These are phyloP conservation scores for Ephialtes manifestator DNA, from an alignment of 2,888 invertebrate genomes.

Conservation along the genomic window DNA sequence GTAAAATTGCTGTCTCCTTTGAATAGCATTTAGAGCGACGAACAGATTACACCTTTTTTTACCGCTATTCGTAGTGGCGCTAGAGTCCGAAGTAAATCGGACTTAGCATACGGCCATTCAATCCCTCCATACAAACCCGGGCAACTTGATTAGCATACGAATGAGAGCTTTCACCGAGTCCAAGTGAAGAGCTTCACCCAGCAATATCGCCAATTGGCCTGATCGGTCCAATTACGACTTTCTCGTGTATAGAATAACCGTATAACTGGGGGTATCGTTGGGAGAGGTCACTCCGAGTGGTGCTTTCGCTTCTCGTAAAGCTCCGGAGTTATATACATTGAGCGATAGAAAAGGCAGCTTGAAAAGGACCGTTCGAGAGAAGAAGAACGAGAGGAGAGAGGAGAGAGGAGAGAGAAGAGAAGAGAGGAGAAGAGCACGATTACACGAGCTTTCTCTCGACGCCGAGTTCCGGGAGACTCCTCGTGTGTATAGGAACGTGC, in stretches of 20 bases:
- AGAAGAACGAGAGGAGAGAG: conserved; percentile 17
- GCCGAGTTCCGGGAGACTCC: conserved; percentile 24
- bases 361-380: conserved; percentile 22
- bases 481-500: no score
- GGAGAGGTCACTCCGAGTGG: conserved; percentile 33
- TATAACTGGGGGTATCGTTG: conserved; percentile 39
- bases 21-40: background rate
- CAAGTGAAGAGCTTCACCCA: conserved; percentile 34
- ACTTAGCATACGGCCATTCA: conserved; percentile 25
- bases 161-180: conserved; percentile 54
- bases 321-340: conserved; percentile 9
- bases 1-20: background rate
- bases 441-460: conserved; percentile 26
- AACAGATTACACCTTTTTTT: background rate
- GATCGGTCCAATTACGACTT: conserved; percentile 61
- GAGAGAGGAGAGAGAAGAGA: conserved; percentile 6
- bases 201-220: conserved; percentile 52
- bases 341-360: conserved; percentile 21
- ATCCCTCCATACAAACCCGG: background rate
- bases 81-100: conserved; percentile 6
- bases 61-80: background rate
- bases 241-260: conserved; percentile 56
- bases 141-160: conserved; percentile 61
- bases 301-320: conserved; percentile 20
- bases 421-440: conserved; percentile 17